phyloP scores from a whole-genome alignment of 2,113 vertebrate genomes.

The Lipophrys pholis region DNA sequence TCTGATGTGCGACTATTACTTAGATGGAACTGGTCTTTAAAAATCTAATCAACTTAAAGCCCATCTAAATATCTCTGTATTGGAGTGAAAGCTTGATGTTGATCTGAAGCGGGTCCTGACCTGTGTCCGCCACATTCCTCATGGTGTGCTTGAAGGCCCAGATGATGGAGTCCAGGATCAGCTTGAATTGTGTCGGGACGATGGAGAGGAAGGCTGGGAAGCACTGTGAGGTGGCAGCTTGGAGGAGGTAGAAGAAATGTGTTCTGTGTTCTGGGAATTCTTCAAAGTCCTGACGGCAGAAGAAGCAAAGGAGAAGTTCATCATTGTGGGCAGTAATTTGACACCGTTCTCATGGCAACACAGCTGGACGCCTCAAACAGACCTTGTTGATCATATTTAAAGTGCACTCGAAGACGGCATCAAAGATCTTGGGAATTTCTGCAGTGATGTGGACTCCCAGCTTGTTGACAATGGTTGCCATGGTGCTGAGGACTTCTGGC shows the following conservation, averaged over 20 bases:
- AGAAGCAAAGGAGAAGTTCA: background rate
- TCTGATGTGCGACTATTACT: no score
- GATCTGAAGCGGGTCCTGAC: slow-evolving; percentile 74
- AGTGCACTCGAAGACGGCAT: slow-evolving; percentile 99
- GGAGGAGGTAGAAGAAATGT: slow-evolving; percentile 98
- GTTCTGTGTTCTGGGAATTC: slow-evolving; percentile 98
- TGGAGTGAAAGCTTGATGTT: no score
- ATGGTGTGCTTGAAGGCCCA: slow-evolving; percentile 99
- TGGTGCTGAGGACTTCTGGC: slow-evolving; percentile 99
- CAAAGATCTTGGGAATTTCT: slow-evolving; percentile 99
- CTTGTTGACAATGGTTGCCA: slow-evolving; percentile 99
- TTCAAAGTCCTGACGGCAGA: slow-evolving; percentile 91
- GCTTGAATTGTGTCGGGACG: slow-evolving; percentile 97
- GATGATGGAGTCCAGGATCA: slow-evolving; percentile 99
- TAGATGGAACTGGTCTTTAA: no score
- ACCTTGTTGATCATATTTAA: slow-evolving; percentile 99
- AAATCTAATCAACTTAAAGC: no score
- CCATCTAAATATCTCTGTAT: no score
- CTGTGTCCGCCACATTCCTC: slow-evolving; percentile 99
- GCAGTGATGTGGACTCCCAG: slow-evolving; percentile 96
- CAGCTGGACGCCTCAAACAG: no score
- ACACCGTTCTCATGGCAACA: background rate
- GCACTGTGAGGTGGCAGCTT: slow-evolving; percentile 99
- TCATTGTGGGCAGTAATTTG: background rate
- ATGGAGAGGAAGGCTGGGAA: slow-evolving; percentile 98